These are phyloP conservation scores for Sturnira hondurensis DNA, from an alignment of 2,113 vertebrate genomes.

Conservation along the genomic window DNA sequence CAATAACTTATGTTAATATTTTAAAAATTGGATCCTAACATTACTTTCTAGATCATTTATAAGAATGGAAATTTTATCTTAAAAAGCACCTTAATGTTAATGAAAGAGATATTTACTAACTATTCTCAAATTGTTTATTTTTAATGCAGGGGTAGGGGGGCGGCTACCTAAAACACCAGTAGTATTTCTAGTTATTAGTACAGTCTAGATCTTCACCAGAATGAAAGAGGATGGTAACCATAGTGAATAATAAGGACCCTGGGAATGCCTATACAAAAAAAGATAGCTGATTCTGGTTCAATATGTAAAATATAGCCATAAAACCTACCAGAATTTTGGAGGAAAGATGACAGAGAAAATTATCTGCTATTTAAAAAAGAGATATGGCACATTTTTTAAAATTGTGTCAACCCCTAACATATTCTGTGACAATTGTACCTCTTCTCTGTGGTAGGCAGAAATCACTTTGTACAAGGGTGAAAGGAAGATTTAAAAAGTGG, in stretches of 20 bases:
- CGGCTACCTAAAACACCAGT: neutral
- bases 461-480: neutral
- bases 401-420: neutral
- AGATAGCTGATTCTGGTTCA: neutral
- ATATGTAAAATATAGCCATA: neutral
- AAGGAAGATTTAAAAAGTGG: neutral
- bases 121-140: neutral
- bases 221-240: neutral
- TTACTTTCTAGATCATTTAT: neutral
- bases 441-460: neutral
- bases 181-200: slow-evolving; percentile 6
- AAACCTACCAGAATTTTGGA: neutral
- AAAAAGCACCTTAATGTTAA: neutral
- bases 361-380: neutral
- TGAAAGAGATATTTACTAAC: neutral
- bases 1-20: neutral
- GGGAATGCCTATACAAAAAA: neutral
- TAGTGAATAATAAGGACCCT: neutral
- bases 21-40: neutral
- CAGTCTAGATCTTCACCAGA: neutral
- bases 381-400: neutral
- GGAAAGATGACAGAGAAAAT: neutral
- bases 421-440: neutral
- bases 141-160: fast-evolving
- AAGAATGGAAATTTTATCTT: slow-evolving; percentile 17